Percentiles rank a stretch among this genome's conserved stretches.
Evolutionary conservation across 2,888 invertebrate genomes (phyloP).

Genomic region (Aphodius granarius): DNA sequence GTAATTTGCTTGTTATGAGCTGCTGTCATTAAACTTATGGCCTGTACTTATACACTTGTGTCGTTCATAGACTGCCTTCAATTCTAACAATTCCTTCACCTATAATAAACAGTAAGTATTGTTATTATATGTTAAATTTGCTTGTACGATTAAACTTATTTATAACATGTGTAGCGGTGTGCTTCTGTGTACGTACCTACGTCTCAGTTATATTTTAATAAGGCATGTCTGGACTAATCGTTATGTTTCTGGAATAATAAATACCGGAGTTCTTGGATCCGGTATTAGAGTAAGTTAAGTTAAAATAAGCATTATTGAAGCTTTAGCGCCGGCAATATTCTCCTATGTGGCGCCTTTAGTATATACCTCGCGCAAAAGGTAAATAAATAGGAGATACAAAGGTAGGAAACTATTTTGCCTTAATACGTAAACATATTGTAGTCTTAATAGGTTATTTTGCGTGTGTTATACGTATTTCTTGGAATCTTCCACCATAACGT

Average conservation of each 20-base stretch:
- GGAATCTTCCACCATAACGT: too few relatives aligned
- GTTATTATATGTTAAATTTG: background rate
- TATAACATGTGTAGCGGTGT: background rate
- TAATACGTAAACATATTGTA: too few relatives aligned
- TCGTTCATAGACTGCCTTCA: too few relatives aligned
- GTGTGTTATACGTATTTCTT: too few relatives aligned
- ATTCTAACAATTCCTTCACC: too few relatives aligned
- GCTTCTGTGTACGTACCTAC: background rate
- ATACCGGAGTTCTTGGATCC: background rate
- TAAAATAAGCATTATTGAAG: background rate
- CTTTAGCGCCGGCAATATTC: background rate
- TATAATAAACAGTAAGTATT: background rate
- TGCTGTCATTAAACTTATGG: too few relatives aligned
- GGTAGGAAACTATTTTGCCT: too few relatives aligned
- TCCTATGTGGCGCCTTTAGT: background rate
- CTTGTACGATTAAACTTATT: background rate
- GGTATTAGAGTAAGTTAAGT: background rate
- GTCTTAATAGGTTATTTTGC: too few relatives aligned
- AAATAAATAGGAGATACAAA: background rate
- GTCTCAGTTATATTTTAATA: background rate
- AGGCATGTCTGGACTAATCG: background rate
- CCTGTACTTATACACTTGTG: too few relatives aligned
- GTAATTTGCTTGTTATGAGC: too few relatives aligned
- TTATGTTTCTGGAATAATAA: background rate
- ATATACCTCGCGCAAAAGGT: background rate